Conservation (phyloP, 1,140 invertebrate species). For the Listronotus bonariensis region DNA sequence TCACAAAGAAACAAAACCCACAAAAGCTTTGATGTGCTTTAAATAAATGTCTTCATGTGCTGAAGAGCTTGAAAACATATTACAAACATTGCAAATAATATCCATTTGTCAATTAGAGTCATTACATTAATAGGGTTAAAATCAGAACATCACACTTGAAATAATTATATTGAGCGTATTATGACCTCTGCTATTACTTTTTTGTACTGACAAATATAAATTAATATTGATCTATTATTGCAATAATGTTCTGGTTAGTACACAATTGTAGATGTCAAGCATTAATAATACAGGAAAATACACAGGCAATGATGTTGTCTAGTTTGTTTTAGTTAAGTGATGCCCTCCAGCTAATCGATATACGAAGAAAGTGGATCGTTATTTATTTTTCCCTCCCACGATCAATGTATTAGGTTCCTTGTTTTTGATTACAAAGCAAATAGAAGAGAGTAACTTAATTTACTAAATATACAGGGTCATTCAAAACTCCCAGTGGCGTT, state of each 20-base stretch:
- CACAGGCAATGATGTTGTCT: slow-evolving; percentile 14
- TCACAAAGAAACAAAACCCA: too few species aligned
- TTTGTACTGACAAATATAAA: slow-evolving; percentile 16
- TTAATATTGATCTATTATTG: slow-evolving; percentile 13
- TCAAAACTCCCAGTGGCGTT: too few species aligned
- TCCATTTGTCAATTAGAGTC: too few species aligned
- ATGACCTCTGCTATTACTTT: slow-evolving; percentile 8
- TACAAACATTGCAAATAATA: too few species aligned
- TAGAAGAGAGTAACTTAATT: too few species aligned
- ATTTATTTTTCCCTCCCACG: too few species aligned
- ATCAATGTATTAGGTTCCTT: too few species aligned
- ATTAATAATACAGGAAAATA: slow-evolving; percentile 16
- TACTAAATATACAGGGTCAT: not conserved
- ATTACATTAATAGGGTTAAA: not conserved
- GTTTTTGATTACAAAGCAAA: too few species aligned
- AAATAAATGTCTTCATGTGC: too few species aligned
- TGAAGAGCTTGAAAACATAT: too few species aligned
- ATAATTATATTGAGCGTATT: slow-evolving; percentile 1
- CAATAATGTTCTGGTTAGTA: slow-evolving; percentile 7
- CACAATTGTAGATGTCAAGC: slow-evolving; percentile 24
- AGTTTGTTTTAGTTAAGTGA: slow-evolving; percentile 5
- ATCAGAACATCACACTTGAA: slow-evolving; percentile 13
- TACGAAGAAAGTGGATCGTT: not conserved
- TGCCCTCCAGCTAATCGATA: not conserved
- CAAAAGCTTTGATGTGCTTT: too few species aligned